These are phyloP conservation scores for Neomonachus schauinslandi DNA, from an alignment of 2,113 vertebrate species.

Conservation along the genomic window DNA sequence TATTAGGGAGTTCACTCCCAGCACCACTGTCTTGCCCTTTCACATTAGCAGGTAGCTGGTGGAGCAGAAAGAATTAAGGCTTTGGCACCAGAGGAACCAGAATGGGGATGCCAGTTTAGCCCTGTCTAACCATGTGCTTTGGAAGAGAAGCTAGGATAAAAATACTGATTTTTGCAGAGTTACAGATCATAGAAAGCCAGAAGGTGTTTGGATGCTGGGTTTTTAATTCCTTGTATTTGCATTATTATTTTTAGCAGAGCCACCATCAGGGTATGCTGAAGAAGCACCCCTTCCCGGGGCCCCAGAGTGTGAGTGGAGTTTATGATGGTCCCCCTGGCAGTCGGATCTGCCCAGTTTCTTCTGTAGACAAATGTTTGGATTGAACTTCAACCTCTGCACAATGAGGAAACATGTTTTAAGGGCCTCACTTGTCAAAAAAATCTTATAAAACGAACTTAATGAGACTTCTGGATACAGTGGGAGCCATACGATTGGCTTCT, in stretches of 20 bases:
- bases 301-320: background rate
- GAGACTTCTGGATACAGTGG: constrained; percentile 49
- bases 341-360: background rate
- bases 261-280: background rate
- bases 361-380: constrained; percentile 59
- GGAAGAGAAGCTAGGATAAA: background rate
- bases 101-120: background rate
- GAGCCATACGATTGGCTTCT: background rate
- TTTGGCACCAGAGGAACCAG: background rate
- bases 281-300: background rate
- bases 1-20: background rate
- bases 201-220: background rate
- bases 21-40: background rate
- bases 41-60: background rate
- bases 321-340: background rate
- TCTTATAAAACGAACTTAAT: constrained; percentile 70
- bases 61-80: background rate
- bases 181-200: background rate
- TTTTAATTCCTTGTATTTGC: background rate
- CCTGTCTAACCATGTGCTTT: background rate
- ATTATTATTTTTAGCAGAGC: background rate
- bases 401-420: constrained; percentile 79
- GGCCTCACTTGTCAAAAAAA: constrained; percentile 71
- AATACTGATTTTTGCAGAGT: background rate
- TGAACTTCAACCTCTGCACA: constrained; percentile 74